phyloP scores from a whole-genome alignment of 2,888 invertebrate genomes.

The Nemapogon koenigi region DNA sequence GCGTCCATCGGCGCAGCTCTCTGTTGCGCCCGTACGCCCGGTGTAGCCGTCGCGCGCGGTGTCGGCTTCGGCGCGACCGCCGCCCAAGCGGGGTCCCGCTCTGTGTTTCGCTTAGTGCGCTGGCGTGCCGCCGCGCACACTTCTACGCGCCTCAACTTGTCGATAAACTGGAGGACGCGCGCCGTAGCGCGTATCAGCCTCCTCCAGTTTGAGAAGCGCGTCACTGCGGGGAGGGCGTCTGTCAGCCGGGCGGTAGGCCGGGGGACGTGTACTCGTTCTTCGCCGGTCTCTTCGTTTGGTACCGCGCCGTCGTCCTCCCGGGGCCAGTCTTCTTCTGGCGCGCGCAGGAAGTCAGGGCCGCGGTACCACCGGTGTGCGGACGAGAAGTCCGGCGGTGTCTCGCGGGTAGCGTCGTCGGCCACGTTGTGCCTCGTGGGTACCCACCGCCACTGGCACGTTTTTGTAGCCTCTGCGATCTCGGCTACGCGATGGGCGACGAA shows the following conservation, averaged over 20 bases:
- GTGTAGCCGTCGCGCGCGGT: not conserved
- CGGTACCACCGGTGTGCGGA: constrained; percentile 9
- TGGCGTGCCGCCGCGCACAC: not conserved
- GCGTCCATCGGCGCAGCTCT: too few species aligned
- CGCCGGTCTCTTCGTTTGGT: too few species aligned
- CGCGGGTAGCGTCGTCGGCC: constrained; percentile 2
- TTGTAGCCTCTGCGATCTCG: constrained; percentile 8
- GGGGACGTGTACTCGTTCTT: too few species aligned
- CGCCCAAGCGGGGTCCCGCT: not conserved
- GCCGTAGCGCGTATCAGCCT: not conserved
- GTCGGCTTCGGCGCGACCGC: not conserved
- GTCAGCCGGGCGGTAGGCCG: too few species aligned
- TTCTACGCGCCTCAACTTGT: not conserved
- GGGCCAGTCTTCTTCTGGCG: constrained; percentile 1
- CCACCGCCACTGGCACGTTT: not conserved
- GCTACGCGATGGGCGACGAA: constrained; percentile 10
- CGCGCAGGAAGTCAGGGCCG: constrained; percentile 13
- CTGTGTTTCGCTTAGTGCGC: not conserved
- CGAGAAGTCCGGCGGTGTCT: not conserved
- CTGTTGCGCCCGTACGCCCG: not conserved
- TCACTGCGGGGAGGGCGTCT: not conserved
- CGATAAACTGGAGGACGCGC: not conserved
- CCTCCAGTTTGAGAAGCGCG: not conserved
- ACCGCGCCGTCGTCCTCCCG: constrained; percentile 8
- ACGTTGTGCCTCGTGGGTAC: not conserved